Percentiles rank a stretch among this genome's conserved stretches.
phyloP scores from a whole-genome alignment of 2,797 vertebrate genomes.

The Malurus splendens region DNA sequence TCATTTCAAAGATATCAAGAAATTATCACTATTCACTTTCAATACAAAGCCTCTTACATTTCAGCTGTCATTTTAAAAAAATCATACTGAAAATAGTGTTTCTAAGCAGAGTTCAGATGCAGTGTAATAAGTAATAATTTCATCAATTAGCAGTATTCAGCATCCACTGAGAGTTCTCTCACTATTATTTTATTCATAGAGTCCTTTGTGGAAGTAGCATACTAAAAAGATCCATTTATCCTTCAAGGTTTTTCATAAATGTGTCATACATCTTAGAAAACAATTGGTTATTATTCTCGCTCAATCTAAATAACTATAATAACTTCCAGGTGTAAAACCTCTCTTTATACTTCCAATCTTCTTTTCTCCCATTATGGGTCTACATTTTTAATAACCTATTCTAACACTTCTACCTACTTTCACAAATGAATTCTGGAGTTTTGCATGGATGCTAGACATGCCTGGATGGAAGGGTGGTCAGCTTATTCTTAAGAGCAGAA shows the following conservation, averaged over 20 bases:
- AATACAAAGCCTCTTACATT: slow-evolving; percentile 58
- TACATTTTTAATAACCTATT: slow-evolving; percentile 30
- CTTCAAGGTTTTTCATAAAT: slow-evolving; percentile 62
- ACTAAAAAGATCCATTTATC: slow-evolving; percentile 59
- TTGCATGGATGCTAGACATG: background rate
- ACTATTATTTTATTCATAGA: slow-evolving; percentile 64
- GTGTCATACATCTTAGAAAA: slow-evolving; percentile 46
- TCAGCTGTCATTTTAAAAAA: slow-evolving; percentile 60
- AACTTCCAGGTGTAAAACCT: slow-evolving; percentile 58
- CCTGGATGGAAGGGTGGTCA: background rate
- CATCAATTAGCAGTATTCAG: slow-evolving; percentile 65
- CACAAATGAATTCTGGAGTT: background rate
- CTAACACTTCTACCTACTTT: slow-evolving; percentile 28
- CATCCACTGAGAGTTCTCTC: slow-evolving; percentile 58
- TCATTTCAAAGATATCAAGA: slow-evolving; percentile 52
- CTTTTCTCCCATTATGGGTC: background rate
- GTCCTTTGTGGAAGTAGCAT: slow-evolving; percentile 54
- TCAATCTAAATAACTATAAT: slow-evolving; percentile 53
- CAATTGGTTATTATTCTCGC: slow-evolving; percentile 57
- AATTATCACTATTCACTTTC: slow-evolving; percentile 62
- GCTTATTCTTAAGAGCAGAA: background rate
- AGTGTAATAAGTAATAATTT: slow-evolving; percentile 62
- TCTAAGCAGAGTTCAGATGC: slow-evolving; percentile 56
- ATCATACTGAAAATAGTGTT: slow-evolving; percentile 59
- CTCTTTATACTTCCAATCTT: slow-evolving; percentile 19